Percentiles rank a stretch among this genome's conserved stretches.
These are phyloP conservation scores for Diadumene lineata DNA, from an alignment of 92 coral and sea anemone species.

Conservation along the genomic window DNA sequence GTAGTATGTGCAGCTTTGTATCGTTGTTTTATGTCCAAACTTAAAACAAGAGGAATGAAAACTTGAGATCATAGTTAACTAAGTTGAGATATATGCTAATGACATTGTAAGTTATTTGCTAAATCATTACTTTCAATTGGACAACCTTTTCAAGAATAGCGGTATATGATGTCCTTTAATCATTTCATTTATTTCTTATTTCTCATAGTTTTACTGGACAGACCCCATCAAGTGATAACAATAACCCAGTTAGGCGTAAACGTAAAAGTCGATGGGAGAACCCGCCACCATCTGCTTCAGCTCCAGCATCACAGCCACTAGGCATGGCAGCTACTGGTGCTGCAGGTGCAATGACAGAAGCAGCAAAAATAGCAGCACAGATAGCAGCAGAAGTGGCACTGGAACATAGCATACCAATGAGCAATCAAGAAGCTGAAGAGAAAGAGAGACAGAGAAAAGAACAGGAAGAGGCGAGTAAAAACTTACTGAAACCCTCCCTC, in stretches of 20 bases:
- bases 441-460: conserved; percentile 87
- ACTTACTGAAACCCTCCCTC: too few species aligned
- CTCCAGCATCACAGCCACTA: conserved; percentile 40
- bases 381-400: conserved; percentile 73
- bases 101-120: too few species aligned
- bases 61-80: too few species aligned
- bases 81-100: too few species aligned
- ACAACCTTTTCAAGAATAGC: too few species aligned
- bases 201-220: conserved; percentile 32
- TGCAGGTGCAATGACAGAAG: conserved; percentile 54
- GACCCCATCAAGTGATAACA: conserved; percentile 17
- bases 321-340: conserved; percentile 16
- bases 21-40: too few species aligned
- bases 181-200: neutral
- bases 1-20: too few species aligned
- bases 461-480: conserved; percentile 70
- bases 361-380: conserved; percentile 83
- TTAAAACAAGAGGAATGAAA: too few species aligned
- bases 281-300: conserved; percentile 11
- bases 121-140: too few species aligned
- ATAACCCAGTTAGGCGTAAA: conserved; percentile 50
- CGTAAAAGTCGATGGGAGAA: conserved; percentile 77
- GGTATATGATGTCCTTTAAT: too few species aligned
- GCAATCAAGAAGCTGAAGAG: conserved; percentile 77
- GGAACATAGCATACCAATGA: conserved; percentile 74